phyloP scores from a whole-genome alignment of 2,888 invertebrate genomes.

The Troides aeacus region DNA sequence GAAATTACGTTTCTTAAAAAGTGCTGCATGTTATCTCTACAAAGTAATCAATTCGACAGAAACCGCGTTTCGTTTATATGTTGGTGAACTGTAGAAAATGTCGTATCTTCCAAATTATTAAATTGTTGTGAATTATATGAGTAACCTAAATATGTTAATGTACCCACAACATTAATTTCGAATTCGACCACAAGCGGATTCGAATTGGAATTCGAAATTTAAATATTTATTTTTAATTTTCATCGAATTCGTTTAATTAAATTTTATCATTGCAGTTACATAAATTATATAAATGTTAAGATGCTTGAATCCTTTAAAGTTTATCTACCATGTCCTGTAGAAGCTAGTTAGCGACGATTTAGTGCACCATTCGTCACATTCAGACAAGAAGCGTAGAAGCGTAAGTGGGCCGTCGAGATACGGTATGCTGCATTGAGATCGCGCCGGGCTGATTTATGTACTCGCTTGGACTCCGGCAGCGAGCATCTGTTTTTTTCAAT shows the following conservation, averaged over 20 bases:
- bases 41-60: not conserved
- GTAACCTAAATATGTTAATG: no score
- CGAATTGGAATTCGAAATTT: not conserved
- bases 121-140: no score
- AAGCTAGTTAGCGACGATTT: constrained; percentile 30
- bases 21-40: not conserved
- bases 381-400: constrained; percentile 28
- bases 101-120: no score
- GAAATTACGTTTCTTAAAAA: constrained; percentile 7
- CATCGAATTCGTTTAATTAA: not conserved
- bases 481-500: constrained; percentile 21
- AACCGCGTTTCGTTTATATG: not conserved
- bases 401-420: constrained; percentile 30
- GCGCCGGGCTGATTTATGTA: constrained; percentile 29
- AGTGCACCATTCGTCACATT: constrained; percentile 30
- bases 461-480: constrained; percentile 14
- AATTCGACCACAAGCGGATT: no score
- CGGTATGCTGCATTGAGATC: constrained; percentile 27
- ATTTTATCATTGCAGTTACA: not conserved
- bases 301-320: constrained; percentile 2
- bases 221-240: not conserved
- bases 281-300: no score
- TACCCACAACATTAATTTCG: no score
- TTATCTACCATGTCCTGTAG: constrained; percentile 6
- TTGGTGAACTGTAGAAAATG: not conserved